These are phyloP conservation scores for Eutolmus rufibarbis DNA, from an alignment of 2,888 invertebrate species.

Conservation along the genomic window DNA sequence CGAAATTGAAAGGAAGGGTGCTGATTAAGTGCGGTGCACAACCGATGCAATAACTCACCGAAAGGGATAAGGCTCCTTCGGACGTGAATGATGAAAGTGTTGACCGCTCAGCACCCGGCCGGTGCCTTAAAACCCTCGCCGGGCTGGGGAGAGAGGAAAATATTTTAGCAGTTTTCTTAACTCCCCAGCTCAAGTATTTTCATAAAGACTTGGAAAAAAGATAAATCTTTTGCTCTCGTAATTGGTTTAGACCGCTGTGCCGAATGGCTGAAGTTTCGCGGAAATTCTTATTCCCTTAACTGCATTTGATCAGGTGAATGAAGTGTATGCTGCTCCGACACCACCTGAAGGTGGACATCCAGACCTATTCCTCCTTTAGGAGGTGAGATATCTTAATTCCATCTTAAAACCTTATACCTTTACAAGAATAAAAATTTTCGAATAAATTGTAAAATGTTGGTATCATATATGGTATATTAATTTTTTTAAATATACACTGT, in stretches of 20 bases:
- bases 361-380: too few relatives aligned
- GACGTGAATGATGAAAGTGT: neutral
- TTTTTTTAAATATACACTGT: too few relatives aligned
- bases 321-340: too few relatives aligned
- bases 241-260: neutral
- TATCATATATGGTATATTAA: too few relatives aligned
- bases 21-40: constrained; percentile 28
- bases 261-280: neutral
- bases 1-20: constrained; percentile 14
- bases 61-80: neutral
- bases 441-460: too few relatives aligned
- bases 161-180: neutral
- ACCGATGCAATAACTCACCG: constrained; percentile 27
- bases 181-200: neutral
- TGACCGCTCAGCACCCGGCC: neutral
- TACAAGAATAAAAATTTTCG: too few relatives aligned
- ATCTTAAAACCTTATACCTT: too few relatives aligned
- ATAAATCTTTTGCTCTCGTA: neutral
- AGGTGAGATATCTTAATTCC: too few relatives aligned
- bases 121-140: neutral
- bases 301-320: neutral
- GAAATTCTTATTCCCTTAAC: neutral
- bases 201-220: neutral
- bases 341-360: too few relatives aligned
- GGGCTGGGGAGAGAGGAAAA: neutral